phyloP scores from a whole-genome alignment of 2,113 vertebrate species.

The Nycticryphes semicollaris region DNA sequence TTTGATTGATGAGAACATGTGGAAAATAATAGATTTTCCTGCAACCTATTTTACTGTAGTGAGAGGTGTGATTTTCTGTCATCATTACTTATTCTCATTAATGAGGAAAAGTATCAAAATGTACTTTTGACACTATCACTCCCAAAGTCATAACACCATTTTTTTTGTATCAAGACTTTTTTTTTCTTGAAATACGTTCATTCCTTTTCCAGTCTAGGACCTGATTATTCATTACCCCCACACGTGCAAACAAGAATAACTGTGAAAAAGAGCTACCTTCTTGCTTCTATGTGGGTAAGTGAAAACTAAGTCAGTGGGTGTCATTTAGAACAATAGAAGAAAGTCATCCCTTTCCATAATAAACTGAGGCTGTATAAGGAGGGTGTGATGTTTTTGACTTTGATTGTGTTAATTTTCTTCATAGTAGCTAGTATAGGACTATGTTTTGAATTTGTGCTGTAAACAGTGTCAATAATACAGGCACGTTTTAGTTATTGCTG shows the following conservation, averaged over 20 bases:
- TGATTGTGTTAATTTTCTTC: not conserved
- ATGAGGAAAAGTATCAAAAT: not conserved
- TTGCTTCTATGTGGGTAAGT: not conserved
- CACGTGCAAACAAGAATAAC: not conserved
- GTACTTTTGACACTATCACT: not conserved
- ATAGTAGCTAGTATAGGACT: not conserved
- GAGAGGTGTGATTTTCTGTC: not conserved
- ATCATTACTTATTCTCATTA: not conserved
- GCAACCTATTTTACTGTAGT: not conserved
- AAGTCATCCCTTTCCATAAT: not conserved
- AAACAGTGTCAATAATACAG: not conserved
- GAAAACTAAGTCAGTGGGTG: not conserved
- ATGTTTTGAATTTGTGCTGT: not conserved
- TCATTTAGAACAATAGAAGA: not conserved
- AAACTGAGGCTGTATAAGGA: not conserved
- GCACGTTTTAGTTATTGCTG: not conserved
- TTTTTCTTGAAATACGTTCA: not conserved
- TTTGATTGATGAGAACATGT: not conserved
- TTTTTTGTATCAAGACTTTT: not conserved
- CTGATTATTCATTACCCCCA: not conserved
- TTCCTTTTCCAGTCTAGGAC: not conserved
- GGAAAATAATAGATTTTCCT: constrained; percentile 3
- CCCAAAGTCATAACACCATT: not conserved
- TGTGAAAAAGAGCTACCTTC: not conserved
- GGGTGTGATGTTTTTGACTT: not conserved